A percentile compares a stretch with the other conserved stretches of the same genome.
phyloP scores from a whole-genome alignment of 2,113 vertebrate genomes.

The Etheostoma cragini region DNA sequence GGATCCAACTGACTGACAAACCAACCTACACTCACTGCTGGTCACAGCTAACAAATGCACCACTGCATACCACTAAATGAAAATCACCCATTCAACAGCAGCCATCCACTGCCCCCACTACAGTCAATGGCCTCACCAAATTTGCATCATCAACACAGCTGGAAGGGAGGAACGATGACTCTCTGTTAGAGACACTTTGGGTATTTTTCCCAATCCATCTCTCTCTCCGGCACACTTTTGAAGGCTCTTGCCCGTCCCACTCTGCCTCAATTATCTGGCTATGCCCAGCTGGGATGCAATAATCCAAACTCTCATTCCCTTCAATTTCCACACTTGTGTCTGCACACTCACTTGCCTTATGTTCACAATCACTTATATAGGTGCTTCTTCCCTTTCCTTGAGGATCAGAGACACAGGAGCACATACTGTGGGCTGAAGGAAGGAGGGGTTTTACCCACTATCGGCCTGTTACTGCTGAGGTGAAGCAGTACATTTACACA shows the following conservation, averaged over 20 bases:
- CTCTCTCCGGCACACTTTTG: slow-evolving; percentile 74
- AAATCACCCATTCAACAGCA: slow-evolving; percentile 59
- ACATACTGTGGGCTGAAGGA: slow-evolving; percentile 58
- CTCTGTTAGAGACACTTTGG: slow-evolving; percentile 74
- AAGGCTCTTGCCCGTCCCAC: slow-evolving; percentile 76
- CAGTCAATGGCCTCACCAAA: slow-evolving; percentile 72
- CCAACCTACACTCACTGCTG: slow-evolving; percentile 21
- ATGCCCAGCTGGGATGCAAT: slow-evolving; percentile 84
- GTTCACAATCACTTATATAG: slow-evolving; percentile 81
- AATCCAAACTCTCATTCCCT: slow-evolving; percentile 86
- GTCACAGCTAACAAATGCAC: slow-evolving; percentile 44
- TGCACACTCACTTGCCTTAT: slow-evolving; percentile 79
- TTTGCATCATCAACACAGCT: slow-evolving; percentile 80
- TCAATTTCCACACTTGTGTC: slow-evolving; percentile 85
- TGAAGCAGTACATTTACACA: slow-evolving; percentile 24
- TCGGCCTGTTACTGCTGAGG: slow-evolving; percentile 26
- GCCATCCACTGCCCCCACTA: slow-evolving; percentile 46
- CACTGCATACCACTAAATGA: slow-evolving; percentile 50
- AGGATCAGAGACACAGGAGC: slow-evolving; percentile 75
- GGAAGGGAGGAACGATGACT: slow-evolving; percentile 73
- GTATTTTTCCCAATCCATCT: slow-evolving; percentile 79
- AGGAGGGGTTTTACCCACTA: slow-evolving; percentile 67
- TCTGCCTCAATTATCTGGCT: slow-evolving; percentile 82
- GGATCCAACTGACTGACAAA: slow-evolving; percentile 26
- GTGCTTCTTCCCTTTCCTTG: slow-evolving; percentile 74